Evolutionary conservation across 2,888 invertebrate genomes (phyloP).

Genomic region (Melipona beecheii): DNA sequence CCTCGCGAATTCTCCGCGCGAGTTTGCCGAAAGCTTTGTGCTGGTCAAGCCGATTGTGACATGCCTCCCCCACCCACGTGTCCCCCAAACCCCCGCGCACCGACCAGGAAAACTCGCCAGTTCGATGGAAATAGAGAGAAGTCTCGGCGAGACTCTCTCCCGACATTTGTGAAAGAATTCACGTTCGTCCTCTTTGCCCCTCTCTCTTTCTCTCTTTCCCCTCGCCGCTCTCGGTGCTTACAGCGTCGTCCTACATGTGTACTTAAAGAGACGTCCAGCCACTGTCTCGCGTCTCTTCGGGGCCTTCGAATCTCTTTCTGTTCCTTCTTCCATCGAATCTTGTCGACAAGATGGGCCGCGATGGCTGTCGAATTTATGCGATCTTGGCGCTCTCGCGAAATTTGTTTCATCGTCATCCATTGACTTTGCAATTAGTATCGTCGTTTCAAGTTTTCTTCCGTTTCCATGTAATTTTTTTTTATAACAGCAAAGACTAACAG

Average conservation of each 20-base stretch:
- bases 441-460: too few relatives aligned
- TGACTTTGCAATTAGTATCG: background rate
- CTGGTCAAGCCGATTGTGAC: constrained; percentile 57
- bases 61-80: background rate
- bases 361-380: background rate
- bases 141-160: background rate
- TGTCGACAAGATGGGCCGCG: background rate
- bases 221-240: background rate
- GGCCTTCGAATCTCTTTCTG: background rate
- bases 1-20: constrained; percentile 34
- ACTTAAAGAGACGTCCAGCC: background rate
- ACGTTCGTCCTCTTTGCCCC: too few relatives aligned
- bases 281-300: background rate
- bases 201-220: too few relatives aligned
- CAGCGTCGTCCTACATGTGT: background rate
- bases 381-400: background rate
- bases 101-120: background rate
- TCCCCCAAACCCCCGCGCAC: background rate
- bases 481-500: too few relatives aligned
- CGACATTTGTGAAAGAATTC: constrained; percentile 3
- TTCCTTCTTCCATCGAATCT: background rate
- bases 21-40: constrained; percentile 58
- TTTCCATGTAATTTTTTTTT: too few relatives aligned
- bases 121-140: constrained; percentile 37
- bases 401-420: background rate